phyloP scores from a whole-genome alignment of 1,140 invertebrate genomes.

The Philopotamus ludificatus region DNA sequence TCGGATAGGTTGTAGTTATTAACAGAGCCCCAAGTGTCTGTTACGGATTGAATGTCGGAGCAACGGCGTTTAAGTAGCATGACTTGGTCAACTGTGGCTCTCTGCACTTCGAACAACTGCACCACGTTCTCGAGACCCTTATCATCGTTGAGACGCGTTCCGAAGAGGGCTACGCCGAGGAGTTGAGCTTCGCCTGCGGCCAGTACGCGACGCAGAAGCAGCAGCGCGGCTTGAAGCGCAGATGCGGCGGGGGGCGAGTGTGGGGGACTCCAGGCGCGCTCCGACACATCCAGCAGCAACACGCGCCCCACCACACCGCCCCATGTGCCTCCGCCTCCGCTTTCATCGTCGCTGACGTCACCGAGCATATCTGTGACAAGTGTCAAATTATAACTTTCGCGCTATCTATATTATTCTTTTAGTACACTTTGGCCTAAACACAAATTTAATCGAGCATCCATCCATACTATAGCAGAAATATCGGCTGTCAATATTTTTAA shows the following conservation, averaged over 20 bases:
- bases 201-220: conserved; percentile 25
- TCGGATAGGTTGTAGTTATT: conserved; percentile 23
- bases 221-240: neutral
- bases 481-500: too few relatives aligned
- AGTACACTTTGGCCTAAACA: too few relatives aligned
- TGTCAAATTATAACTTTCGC: too few relatives aligned
- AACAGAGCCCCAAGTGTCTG: conserved; percentile 18
- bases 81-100: conserved; percentile 24
- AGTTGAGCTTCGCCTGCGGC: conserved; percentile 24
- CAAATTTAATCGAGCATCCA: too few relatives aligned
- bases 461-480: too few relatives aligned
- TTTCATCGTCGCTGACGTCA: conserved; percentile 27
- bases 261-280: conserved; percentile 18
- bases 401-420: too few relatives aligned
- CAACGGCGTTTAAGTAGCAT: conserved; percentile 4
- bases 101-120: conserved; percentile 28
- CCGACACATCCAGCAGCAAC: conserved; percentile 32
- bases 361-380: too few relatives aligned
- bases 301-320: conserved; percentile 22
- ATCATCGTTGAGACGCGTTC: conserved; percentile 22
- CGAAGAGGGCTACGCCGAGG: conserved; percentile 33
- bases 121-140: conserved; percentile 34
- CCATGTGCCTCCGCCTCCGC: neutral
- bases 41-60: neutral
- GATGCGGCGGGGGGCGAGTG: neutral